Conservation (phyloP, 1,140 invertebrate species). For the Drosophila subobscura region DNA sequence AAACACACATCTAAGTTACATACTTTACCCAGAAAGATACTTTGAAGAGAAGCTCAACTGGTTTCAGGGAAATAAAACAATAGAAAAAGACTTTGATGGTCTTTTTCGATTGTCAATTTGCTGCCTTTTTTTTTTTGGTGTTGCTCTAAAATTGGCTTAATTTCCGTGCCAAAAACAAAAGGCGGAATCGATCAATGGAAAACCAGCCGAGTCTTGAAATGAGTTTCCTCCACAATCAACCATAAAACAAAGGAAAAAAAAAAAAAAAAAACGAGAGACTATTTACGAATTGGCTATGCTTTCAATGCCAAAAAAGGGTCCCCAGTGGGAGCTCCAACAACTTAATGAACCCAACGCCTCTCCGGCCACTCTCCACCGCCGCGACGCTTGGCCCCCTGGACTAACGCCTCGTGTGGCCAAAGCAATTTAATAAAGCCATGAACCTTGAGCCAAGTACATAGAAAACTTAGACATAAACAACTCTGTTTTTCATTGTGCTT, state of each 20-base stretch:
- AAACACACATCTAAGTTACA: slow-evolving; percentile 11
- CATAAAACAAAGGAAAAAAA: slow-evolving; percentile 2
- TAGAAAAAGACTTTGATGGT: slow-evolving; percentile 29
- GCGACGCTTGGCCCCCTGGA: neutral
- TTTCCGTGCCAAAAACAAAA: slow-evolving; percentile 55
- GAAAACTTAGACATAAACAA: slow-evolving; percentile 59
- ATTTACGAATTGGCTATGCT: slow-evolving; percentile 73
- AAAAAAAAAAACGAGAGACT: neutral
- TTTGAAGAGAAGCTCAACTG: slow-evolving; percentile 36
- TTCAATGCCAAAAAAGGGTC: slow-evolving; percentile 69
- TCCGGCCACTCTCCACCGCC: neutral
- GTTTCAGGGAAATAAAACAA: slow-evolving; percentile 24
- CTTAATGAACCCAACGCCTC: slow-evolving; percentile 43
- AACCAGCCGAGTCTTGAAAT: slow-evolving; percentile 36
- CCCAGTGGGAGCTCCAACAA: slow-evolving; percentile 54
- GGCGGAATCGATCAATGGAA: slow-evolving; percentile 56
- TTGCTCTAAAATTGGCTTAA: slow-evolving; percentile 68
- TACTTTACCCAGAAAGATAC: slow-evolving; percentile 31
- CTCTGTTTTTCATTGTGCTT: slow-evolving; percentile 6
- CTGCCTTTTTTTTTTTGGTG: slow-evolving; percentile 23
- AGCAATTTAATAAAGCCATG: slow-evolving; percentile 79
- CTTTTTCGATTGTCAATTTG: slow-evolving; percentile 20
- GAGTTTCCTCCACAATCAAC: slow-evolving; percentile 27
- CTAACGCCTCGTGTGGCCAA: slow-evolving; percentile 47
- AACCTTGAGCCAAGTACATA: slow-evolving; percentile 74